These are phyloP conservation scores for Cistogaster globosa DNA, from an alignment of 2,888 invertebrate genomes.

Conservation along the genomic window DNA sequence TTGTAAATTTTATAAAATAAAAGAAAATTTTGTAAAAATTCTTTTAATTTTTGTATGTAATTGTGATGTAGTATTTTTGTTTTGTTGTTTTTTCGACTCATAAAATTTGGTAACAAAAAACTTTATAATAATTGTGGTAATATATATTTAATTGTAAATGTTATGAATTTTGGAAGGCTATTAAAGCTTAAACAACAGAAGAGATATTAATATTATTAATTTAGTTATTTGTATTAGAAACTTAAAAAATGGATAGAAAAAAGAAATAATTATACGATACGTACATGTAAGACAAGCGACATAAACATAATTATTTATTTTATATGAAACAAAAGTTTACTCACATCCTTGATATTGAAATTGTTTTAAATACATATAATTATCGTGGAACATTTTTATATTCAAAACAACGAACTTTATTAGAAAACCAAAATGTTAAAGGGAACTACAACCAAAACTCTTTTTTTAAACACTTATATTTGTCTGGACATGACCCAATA, in stretches of 20 bases:
- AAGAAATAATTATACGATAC: slow-evolving; percentile 32
- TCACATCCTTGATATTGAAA: neutral
- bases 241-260: slow-evolving; percentile 22
- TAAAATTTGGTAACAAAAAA: slow-evolving; percentile 7
- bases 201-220: slow-evolving; percentile 11
- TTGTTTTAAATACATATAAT: slow-evolving; percentile 45
- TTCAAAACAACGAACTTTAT: neutral
- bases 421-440: slow-evolving; percentile 1
- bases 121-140: neutral
- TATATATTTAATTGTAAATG: no score
- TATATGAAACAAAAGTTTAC: slow-evolving; percentile 61
- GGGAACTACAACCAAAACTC: neutral
- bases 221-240: slow-evolving; percentile 11
- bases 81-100: neutral
- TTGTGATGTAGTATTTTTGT: neutral
- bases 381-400: slow-evolving; percentile 80
- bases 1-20: neutral
- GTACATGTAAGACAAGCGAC: slow-evolving; percentile 40
- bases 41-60: slow-evolving; percentile 34
- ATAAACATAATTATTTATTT: slow-evolving; percentile 55
- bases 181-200: neutral
- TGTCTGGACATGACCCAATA: slow-evolving; percentile 41
- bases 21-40: slow-evolving; percentile 16
- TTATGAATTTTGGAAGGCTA: slow-evolving; percentile 1
- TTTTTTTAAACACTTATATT: neutral